phyloP scores from a whole-genome alignment of 2,888 invertebrate species.

The Nomada fucata region DNA sequence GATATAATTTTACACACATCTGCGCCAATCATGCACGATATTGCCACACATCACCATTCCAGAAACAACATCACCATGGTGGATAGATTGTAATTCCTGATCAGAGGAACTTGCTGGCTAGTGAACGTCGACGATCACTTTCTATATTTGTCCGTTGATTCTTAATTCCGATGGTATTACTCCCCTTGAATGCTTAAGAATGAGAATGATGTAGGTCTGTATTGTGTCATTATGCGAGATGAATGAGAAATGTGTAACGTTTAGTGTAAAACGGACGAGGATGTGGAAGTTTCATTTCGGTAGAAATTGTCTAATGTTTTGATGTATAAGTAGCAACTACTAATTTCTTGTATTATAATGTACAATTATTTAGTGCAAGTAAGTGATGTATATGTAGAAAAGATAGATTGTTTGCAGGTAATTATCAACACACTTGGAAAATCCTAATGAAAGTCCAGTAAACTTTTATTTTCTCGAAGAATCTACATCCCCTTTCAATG shows the following conservation, averaged over 20 bases:
- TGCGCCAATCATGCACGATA: conserved; percentile 23
- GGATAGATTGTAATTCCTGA: conserved; percentile 48
- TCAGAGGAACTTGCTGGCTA: conserved; percentile 70
- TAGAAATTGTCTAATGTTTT: not conserved
- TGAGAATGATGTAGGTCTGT: conserved; percentile 24
- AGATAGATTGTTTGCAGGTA: not conserved
- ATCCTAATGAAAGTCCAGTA: not conserved
- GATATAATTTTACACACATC: conserved; percentile 30
- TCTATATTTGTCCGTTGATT: conserved; percentile 16
- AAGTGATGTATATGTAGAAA: not conserved
- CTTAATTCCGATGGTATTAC: not conserved
- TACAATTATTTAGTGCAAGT: too few species aligned
- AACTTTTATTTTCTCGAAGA: not conserved
- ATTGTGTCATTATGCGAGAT: not conserved
- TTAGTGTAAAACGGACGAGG: conserved; percentile 4
- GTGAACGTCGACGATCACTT: conserved; percentile 49
- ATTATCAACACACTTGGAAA: not conserved
- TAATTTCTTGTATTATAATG: not conserved
- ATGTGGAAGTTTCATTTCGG: not conserved
- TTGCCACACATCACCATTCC: conserved; percentile 26
- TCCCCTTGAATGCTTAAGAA: conserved; percentile 12
- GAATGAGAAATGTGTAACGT: not conserved
- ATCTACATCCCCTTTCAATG: too few species aligned
- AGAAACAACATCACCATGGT: conserved; percentile 25
- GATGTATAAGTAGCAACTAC: not conserved